Conservation (phyloP, 2,113 vertebrate species). For the Halichoeres trimaculatus region DNA sequence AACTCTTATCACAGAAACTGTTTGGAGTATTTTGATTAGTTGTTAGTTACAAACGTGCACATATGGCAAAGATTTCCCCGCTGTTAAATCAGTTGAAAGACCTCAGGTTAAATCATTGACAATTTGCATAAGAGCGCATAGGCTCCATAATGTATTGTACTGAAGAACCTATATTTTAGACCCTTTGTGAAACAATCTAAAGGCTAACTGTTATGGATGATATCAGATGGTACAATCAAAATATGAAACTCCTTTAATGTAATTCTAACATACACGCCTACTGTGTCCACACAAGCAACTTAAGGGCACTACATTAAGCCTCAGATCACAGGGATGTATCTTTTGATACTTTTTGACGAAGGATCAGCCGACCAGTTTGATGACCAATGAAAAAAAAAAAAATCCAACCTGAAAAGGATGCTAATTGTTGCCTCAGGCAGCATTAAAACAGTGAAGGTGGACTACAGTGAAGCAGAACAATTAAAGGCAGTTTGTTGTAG, state of each 20-base stretch:
- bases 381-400: background rate
- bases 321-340: background rate
- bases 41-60: background rate
- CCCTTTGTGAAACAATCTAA: no score
- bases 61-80: background rate
- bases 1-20: background rate
- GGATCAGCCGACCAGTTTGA: background rate
- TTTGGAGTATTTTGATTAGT: background rate
- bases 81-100: background rate
- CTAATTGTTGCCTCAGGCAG: background rate
- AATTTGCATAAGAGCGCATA: background rate
- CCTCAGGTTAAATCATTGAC: background rate
- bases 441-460: background rate
- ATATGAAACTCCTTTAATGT: background rate
- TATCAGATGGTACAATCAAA: background rate
- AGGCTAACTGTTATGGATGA: no score
- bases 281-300: background rate
- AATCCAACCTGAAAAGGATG: background rate
- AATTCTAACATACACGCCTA: background rate
- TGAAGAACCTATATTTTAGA: no score
- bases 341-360: background rate
- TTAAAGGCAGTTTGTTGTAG: slow-evolving; percentile 43
- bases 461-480: slow-evolving; percentile 5
- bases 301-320: background rate
- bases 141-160: no score